Evolutionary conservation across 2,888 invertebrate species (phyloP).

Genomic region (Alentia gelatinosa): DNA sequence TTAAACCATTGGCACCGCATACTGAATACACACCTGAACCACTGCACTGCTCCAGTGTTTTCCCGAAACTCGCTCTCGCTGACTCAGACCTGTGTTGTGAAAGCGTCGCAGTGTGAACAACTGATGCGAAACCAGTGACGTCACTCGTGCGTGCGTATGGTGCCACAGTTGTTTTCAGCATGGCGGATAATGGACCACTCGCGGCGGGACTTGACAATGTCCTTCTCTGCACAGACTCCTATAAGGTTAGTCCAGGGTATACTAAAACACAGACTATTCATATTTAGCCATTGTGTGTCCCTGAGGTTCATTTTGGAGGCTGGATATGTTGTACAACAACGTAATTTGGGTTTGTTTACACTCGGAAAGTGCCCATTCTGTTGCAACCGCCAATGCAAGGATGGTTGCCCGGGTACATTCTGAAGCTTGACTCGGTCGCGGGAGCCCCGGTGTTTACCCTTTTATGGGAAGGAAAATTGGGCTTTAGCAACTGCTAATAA

Average conservation of each 20-base stretch:
- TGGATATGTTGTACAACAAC: background rate
- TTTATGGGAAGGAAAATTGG: too few species aligned
- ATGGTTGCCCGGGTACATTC: background rate
- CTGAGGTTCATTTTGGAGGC: too few species aligned
- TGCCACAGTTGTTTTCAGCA: background rate
- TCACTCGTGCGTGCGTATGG: constrained; percentile 34
- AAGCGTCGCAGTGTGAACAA: background rate
- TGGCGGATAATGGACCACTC: background rate
- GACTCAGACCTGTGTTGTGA: background rate
- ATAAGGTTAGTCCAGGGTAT: too few species aligned
- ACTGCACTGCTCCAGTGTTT: too few species aligned
- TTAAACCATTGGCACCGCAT: too few species aligned
- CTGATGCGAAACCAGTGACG: constrained; percentile 51
- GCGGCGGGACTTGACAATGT: constrained; percentile 72
- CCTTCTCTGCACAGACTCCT: constrained; percentile 80
- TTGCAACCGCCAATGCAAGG: background rate
- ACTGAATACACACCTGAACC: too few species aligned
- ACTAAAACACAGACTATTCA: too few species aligned
- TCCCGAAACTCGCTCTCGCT: too few species aligned
- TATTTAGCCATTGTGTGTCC: too few species aligned
- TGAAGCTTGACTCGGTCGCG: too few species aligned
- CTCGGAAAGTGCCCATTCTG: background rate
- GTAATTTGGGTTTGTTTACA: background rate
- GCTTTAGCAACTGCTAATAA: too few species aligned
- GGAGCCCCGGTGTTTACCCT: too few species aligned